Conservation (phyloP, 2,113 vertebrate genomes). For the Fregetta grallaria region DNA sequence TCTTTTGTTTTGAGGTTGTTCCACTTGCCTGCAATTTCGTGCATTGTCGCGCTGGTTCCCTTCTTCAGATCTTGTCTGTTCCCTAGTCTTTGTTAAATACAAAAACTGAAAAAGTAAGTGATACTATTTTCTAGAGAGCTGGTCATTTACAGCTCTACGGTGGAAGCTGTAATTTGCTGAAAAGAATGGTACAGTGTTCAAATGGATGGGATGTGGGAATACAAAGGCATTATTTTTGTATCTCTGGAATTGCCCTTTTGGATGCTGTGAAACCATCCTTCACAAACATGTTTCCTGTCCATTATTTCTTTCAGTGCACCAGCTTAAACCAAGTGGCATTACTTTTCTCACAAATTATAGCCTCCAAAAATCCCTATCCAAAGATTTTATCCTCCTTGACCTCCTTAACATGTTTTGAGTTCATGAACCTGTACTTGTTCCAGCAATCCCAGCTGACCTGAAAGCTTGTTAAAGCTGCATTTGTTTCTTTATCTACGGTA, state of each 20-base stretch:
- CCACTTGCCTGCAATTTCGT: not conserved
- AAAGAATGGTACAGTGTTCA: not conserved
- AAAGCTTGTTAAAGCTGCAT: conserved; percentile 18
- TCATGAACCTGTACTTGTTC: not conserved
- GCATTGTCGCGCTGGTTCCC: not conserved
- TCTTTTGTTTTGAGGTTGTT: not conserved
- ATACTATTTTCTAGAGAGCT: not conserved
- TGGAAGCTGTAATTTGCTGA: not conserved
- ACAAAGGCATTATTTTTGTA: not conserved
- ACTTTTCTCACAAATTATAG: not conserved
- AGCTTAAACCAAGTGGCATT: not conserved
- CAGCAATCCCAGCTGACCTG: not conserved
- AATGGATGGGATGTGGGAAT: not conserved
- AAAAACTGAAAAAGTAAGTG: not conserved
- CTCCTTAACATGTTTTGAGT: not conserved
- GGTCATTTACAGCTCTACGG: not conserved
- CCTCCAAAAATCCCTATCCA: not conserved
- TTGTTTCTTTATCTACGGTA: not conserved
- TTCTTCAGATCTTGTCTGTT: not conserved
- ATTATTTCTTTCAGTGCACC: not conserved
- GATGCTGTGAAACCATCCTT: not conserved
- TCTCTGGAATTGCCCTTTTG: not conserved
- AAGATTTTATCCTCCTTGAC: not conserved
- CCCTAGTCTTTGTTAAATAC: not conserved
- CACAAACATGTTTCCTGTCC: not conserved